These are phyloP conservation scores for Saimiri boliviensis DNA, from an alignment of 2,113 vertebrate species.

Conservation along the genomic window DNA sequence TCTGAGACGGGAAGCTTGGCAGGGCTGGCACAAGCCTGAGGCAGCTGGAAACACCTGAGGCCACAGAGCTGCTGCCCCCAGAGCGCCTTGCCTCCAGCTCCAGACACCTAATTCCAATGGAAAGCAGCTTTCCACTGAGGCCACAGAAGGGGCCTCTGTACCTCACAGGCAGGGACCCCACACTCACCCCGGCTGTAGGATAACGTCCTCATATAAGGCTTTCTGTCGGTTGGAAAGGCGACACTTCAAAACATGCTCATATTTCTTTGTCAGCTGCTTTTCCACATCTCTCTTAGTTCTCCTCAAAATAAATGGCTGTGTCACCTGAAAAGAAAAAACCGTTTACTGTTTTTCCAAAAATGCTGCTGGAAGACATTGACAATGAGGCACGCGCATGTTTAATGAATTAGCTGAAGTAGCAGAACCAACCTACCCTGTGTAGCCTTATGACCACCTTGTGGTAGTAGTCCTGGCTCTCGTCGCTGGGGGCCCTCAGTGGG, in stretches of 20 bases:
- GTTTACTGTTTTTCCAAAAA: background rate
- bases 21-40: background rate
- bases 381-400: background rate
- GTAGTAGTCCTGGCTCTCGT: conserved; percentile 91
- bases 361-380: rapidly evolving
- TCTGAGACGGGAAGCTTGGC: no score
- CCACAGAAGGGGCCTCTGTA: background rate
- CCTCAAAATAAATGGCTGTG: conserved; percentile 91
- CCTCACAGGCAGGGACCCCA: rapidly evolving
- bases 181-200: conserved; percentile 88
- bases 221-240: conserved; percentile 89
- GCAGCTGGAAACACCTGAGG: background rate
- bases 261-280: conserved; percentile 92
- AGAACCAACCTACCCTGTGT: conserved; percentile 84
- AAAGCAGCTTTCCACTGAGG: background rate
- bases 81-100: background rate
- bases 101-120: rapidly evolving
- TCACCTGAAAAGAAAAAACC: conserved; percentile 81
- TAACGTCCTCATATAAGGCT: conserved; percentile 90
- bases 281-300: conserved; percentile 92
- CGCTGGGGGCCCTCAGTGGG: conserved; percentile 86
- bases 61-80: background rate
- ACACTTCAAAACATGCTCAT: conserved; percentile 91
- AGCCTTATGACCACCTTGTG: conserved; percentile 90
- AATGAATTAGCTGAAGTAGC: rapidly evolving